Evolutionary conservation across 2,888 invertebrate genomes (phyloP).

Genomic region (Corythucha ciliata): DNA sequence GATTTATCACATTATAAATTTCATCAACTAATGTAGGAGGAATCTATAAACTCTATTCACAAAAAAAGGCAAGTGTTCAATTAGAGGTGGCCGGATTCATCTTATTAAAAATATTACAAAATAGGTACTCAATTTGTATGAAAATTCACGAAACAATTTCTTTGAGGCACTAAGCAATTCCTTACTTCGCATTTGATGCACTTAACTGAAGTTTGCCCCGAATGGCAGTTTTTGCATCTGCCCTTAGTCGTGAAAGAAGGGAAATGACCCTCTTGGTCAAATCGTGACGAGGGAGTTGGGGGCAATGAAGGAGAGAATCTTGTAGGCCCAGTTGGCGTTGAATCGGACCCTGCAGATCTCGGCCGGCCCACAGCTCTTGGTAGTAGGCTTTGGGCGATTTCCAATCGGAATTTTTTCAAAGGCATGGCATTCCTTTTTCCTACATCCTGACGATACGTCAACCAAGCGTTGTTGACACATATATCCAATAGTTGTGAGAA

Average conservation of each 20-base stretch:
- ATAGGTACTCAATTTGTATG: too few relatives aligned
- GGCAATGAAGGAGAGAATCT: background rate
- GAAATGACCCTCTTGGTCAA: background rate
- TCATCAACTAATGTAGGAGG: too few relatives aligned
- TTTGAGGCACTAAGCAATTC: conserved; percentile 5
- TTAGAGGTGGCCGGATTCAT: too few relatives aligned
- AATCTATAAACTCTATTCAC: too few relatives aligned
- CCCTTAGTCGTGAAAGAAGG: conserved; percentile 1
- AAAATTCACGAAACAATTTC: conserved; percentile 3
- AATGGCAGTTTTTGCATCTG: conserved; percentile 19
- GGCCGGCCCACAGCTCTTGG: background rate
- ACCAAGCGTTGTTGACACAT: background rate
- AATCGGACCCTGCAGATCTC: too few relatives aligned
- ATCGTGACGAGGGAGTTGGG: background rate
- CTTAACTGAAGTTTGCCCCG: background rate
- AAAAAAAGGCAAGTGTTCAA: too few relatives aligned
- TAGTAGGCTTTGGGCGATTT: background rate
- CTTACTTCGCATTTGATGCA: conserved; percentile 7
- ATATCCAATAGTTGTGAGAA: conserved; percentile 3
- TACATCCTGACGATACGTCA: background rate
- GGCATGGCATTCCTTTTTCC: background rate
- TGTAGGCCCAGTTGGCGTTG: background rate
- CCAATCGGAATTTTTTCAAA: conserved; percentile 7
- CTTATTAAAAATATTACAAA: too few relatives aligned
- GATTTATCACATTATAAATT: too few relatives aligned